Evolutionary conservation across 2,113 vertebrate genomes (phyloP), one percentile per base, ranked within the genome.

Genomic region (Phoxinus phoxinus): DNA sequence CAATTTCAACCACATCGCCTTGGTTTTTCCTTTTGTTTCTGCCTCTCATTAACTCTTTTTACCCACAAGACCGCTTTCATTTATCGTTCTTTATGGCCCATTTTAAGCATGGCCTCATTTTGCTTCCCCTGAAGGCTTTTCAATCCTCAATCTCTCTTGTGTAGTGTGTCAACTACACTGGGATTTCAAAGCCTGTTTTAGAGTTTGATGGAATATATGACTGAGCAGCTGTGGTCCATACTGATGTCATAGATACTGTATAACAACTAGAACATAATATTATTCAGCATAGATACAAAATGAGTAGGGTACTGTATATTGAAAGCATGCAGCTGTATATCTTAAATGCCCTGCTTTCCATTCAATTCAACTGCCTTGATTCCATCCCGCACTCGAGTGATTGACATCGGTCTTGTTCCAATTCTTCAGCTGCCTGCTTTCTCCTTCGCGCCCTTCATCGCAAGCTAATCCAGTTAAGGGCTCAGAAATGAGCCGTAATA

Each of bases 21-120:
- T 46, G 71, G 37, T 46, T 41, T 32, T 25, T 73, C 59, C 35
- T 48, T 58, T 25, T 44, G 13, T 88, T 67, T 88, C 81, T 67
- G 3, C 58, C 67, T 82, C 51, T 37, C 13, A 74, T 63, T 87
- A 86, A 86, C 51, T 59, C 0, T 79, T 87, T 46, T 13, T 80
- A 79, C 65, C 75, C 86, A 80, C 32, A 63, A 83, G 81, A 35
- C 61, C 44, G 79, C 67, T 76, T 74, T 90, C 88, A 75, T 73
- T 77, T 86, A 72, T 71, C 83, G 65, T 46, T 81, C n/a, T 83
- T 81, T 72, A 69, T 58, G 65, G 90, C 82, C 88, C 89, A 91
- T 93, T 93, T 90, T 92, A 87, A 65, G 82, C 88, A 86, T 92
- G 92, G 93, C 93, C 93, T 92, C 89, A 35, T 93, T 94, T 85